Percentiles rank a stretch among this genome's conserved stretches.
phyloP scores from a whole-genome alignment of 2,113 vertebrate species.

The Antigone vipio region DNA sequence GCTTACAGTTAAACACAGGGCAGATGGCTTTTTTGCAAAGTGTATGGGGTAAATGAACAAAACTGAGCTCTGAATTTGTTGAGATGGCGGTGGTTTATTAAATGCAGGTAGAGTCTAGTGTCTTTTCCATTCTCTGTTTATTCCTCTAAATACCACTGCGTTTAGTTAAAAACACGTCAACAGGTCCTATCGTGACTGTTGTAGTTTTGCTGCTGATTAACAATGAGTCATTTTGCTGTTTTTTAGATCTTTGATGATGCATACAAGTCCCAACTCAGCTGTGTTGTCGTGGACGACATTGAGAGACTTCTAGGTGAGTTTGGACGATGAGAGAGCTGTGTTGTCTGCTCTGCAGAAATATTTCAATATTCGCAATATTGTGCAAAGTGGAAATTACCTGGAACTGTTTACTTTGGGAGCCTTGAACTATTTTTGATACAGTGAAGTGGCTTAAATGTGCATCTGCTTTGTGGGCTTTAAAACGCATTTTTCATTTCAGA shows the following conservation, averaged over 20 bases:
- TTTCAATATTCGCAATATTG: not conserved
- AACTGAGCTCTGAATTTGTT: not conserved
- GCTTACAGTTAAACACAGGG: not conserved
- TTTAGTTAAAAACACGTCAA: not conserved
- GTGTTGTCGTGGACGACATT: conserved; percentile 95
- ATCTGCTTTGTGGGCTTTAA: not conserved
- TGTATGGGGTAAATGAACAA: not conserved
- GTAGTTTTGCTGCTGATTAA: not conserved
- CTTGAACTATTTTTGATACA: not conserved
- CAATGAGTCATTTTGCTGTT: not conserved
- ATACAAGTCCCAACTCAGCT: conserved; percentile 97
- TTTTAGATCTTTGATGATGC: conserved; percentile 95
- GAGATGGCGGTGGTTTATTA: not conserved
- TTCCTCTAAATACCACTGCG: not conserved
- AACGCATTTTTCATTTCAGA: conserved; percentile 76
- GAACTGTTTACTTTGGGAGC: not conserved
- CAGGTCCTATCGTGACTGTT: not conserved
- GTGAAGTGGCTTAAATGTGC: not conserved
- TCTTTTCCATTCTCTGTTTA: not conserved
- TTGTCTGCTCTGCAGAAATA: not conserved
- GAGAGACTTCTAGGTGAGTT: conserved; percentile 90
- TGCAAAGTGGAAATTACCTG: not conserved
- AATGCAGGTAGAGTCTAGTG: not conserved
- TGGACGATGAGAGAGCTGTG: not conserved
- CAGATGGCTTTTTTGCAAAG: not conserved